Conservation (phyloP, 2,113 vertebrate species). For the Steatornis caripensis region DNA sequence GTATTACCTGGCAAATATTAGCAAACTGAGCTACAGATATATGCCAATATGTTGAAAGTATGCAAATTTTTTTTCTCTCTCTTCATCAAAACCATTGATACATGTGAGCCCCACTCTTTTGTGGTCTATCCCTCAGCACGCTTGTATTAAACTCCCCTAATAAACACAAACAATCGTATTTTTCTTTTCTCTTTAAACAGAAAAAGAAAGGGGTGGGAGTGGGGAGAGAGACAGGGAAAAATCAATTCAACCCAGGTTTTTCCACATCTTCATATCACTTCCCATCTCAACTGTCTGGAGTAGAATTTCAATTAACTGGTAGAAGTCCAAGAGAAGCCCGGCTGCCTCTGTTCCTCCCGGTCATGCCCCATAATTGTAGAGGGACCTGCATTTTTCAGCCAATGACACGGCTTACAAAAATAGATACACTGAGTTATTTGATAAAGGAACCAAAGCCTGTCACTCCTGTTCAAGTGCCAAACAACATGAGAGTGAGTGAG, state of each 20-base stretch:
- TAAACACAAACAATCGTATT: slow-evolving; percentile 44
- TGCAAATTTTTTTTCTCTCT: neutral
- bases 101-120: neutral
- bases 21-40: neutral
- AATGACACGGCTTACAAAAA: slow-evolving; percentile 71
- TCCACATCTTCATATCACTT: slow-evolving; percentile 68
- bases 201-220: neutral
- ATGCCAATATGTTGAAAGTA: neutral
- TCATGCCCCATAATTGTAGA: slow-evolving; percentile 72
- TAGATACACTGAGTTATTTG: slow-evolving; percentile 72
- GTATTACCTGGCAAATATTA: neutral
- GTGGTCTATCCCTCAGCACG: neutral
- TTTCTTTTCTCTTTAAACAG: neutral
- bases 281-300: slow-evolving; percentile 58
- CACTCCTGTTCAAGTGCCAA: slow-evolving; percentile 65
- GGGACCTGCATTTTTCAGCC: slow-evolving; percentile 67
- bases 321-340: slow-evolving; percentile 49
- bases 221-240: neutral
- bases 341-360: slow-evolving; percentile 58
- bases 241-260: slow-evolving; percentile 64
- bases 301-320: slow-evolving; percentile 71
- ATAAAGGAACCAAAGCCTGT: slow-evolving; percentile 66
- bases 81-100: neutral
- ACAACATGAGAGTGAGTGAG: slow-evolving; percentile 45
- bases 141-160: neutral